Percentiles rank a stretch among this genome's conserved stretches.
Conservation (phyloP, 2,113 vertebrate species). For the Vireo altiloquus region DNA sequence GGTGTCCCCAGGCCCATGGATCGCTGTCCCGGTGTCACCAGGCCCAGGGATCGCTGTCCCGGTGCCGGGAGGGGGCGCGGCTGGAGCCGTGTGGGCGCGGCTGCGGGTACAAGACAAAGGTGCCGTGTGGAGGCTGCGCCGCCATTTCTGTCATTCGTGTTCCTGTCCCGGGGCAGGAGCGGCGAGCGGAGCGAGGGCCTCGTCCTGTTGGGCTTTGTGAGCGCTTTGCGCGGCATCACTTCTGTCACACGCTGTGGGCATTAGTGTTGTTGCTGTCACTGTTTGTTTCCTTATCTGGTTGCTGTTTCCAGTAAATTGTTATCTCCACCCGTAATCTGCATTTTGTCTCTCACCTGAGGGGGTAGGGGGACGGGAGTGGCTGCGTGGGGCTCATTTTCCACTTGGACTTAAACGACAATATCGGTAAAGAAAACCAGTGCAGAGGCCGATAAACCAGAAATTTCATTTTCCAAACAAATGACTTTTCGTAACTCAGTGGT, state of each 20-base stretch:
- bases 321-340: fast-evolving
- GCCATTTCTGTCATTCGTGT: not conserved
- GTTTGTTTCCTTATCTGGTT: not conserved
- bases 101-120: not conserved
- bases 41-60: not conserved
- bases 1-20: not conserved
- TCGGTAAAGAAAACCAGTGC: not conserved
- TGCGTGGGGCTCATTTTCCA: not conserved
- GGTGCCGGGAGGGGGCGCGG: not conserved
- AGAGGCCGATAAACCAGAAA: not conserved
- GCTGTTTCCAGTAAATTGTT: not conserved
- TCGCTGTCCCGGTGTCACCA: not conserved
- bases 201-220: not conserved
- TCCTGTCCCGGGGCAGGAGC: not conserved
- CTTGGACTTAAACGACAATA: not conserved
- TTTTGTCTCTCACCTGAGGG: not conserved
- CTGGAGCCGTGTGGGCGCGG: not conserved
- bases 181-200: not conserved
- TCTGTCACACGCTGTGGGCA: not conserved
- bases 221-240: not conserved
- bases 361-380: fast-evolving
- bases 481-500: not conserved
- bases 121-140: not conserved
- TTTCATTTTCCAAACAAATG: not conserved
- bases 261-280: not conserved